Evolutionary conservation across 2,888 invertebrate genomes (phyloP).

Genomic region (Drosophila picticornis): DNA sequence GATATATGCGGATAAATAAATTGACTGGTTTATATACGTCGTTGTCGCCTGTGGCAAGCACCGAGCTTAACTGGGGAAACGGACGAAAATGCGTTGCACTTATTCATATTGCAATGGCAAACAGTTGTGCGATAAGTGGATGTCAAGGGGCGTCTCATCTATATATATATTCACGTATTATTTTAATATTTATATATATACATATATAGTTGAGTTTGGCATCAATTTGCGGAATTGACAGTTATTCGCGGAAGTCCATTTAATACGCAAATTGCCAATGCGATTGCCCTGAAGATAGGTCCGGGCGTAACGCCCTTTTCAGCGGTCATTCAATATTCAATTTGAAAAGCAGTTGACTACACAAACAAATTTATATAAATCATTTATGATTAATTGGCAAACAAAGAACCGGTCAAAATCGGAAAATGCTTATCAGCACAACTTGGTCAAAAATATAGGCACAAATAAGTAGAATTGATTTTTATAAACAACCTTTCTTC

Average conservation of each 20-base stretch:
- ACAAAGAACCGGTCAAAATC: slow-evolving; percentile 28
- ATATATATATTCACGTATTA: background rate
- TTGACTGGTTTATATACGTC: background rate
- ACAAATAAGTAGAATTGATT: background rate
- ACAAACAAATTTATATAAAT: background rate
- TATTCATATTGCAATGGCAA: slow-evolving; percentile 38
- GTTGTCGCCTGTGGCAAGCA: slow-evolving; percentile 25
- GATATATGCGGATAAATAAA: background rate
- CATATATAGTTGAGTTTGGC: background rate
- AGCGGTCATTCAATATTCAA: slow-evolving; percentile 28
- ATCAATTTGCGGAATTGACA: slow-evolving; percentile 10
- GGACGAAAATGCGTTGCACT: slow-evolving; percentile 39
- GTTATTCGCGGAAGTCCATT: slow-evolving; percentile 31
- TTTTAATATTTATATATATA: background rate
- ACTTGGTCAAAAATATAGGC: background rate
- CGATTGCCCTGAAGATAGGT: slow-evolving; percentile 45
- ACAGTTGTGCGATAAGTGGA: slow-evolving; percentile 65
- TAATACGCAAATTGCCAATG: slow-evolving; percentile 14
- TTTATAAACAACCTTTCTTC: background rate
- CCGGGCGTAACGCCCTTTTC: slow-evolving; percentile 29
- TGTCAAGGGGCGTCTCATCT: slow-evolving; percentile 65
- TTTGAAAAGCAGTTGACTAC: background rate
- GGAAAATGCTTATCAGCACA: slow-evolving; percentile 25
- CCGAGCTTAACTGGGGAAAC: slow-evolving; percentile 21
- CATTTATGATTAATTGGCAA: slow-evolving; percentile 27